Percentiles rank a stretch among this genome's conserved stretches.
phyloP scores from a whole-genome alignment of 2,113 vertebrate species.

The Spea multiplicata region DNA sequence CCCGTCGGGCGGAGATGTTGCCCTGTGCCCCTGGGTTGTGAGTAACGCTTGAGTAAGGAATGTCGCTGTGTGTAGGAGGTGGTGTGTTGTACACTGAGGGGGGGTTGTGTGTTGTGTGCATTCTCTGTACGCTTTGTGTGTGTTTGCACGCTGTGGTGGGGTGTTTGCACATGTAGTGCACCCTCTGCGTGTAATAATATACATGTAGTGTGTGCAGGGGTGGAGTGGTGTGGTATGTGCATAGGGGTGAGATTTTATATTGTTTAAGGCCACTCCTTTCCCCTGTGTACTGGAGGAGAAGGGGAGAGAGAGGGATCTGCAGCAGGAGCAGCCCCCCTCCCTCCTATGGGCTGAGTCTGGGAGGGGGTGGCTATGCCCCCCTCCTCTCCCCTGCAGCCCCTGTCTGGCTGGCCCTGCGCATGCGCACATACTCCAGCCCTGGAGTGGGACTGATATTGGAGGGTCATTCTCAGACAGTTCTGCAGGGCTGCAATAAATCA shows the following conservation, averaged over 20 bases:
- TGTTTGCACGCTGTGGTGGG: not conserved
- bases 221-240: slow-evolving; percentile 41
- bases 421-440: slow-evolving; percentile 34
- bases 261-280: slow-evolving; percentile 45
- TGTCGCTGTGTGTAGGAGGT: too few species aligned
- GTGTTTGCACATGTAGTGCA: not conserved
- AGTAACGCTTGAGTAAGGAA: too few species aligned
- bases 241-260: slow-evolving; percentile 35
- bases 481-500: slow-evolving; percentile 49
- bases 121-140: not conserved
- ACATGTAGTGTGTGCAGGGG: slow-evolving; percentile 20
- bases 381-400: slow-evolving; percentile 45
- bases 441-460: slow-evolving; percentile 46
- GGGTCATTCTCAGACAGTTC: slow-evolving; percentile 49
- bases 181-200: not conserved
- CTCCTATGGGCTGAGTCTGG: slow-evolving; percentile 41
- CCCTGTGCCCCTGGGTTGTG: too few species aligned
- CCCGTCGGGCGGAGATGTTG: too few species aligned
- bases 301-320: slow-evolving; percentile 44
- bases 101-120: too few species aligned
- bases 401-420: slow-evolving; percentile 36
- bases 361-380: slow-evolving; percentile 18
- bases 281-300: slow-evolving; percentile 44
- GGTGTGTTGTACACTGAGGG: too few species aligned
- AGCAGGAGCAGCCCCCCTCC: slow-evolving; percentile 39